Percentiles rank a stretch among this genome's conserved stretches.
Evolutionary conservation across 2,113 vertebrate species (phyloP).

Genomic region (Choloepus hoffmanni): DNA sequence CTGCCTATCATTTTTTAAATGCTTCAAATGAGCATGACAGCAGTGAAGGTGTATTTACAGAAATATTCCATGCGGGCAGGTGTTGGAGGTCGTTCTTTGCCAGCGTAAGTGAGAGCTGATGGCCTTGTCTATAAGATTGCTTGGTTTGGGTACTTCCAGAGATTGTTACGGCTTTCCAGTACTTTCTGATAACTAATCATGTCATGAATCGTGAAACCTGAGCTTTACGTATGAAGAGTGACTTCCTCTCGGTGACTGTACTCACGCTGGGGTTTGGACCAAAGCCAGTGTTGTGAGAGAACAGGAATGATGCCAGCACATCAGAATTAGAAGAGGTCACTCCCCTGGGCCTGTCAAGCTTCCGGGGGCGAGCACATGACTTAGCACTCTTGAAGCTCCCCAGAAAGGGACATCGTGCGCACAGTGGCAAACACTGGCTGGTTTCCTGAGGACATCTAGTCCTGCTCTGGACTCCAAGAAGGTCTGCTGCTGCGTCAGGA

Average conservation of each 20-base stretch:
- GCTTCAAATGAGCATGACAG: background rate
- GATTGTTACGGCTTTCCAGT: background rate
- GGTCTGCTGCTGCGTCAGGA: background rate
- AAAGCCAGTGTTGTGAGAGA: background rate
- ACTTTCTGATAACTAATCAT: background rate
- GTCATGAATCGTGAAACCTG: background rate
- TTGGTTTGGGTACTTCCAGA: background rate
- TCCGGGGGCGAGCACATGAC: background rate
- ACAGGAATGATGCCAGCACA: background rate
- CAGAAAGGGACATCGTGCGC: background rate
- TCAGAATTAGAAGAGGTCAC: background rate
- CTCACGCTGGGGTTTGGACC: background rate
- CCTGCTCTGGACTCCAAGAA: background rate
- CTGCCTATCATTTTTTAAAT: background rate
- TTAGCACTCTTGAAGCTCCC: background rate
- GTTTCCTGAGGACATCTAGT: background rate
- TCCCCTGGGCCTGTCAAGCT: background rate
- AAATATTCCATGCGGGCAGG: background rate
- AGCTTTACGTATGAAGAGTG: background rate
- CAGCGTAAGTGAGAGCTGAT: background rate
- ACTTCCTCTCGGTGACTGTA: slow-evolving; percentile 43
- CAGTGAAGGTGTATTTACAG: background rate
- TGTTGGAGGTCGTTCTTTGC: background rate
- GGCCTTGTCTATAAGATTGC: fast-evolving
- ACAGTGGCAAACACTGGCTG: background rate